Conservation (phyloP, 2,797 vertebrate genomes). For the Gobio occitaniae region DNA sequence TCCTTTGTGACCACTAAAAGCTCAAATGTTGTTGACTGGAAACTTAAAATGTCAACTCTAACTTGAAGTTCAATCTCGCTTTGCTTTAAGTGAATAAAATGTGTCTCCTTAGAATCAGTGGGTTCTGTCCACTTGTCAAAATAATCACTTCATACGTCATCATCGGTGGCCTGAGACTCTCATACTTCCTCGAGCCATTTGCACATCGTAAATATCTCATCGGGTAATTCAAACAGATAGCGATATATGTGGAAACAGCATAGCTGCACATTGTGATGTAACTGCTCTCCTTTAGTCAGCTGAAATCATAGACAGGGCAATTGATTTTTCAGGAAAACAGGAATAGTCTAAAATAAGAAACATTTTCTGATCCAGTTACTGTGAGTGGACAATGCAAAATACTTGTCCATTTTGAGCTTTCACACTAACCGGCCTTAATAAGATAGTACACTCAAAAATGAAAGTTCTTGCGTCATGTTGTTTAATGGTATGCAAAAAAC, state of each 20-base stretch:
- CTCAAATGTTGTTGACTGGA: slow-evolving; percentile 58
- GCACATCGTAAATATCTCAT: slow-evolving; percentile 56
- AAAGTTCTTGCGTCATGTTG: background rate
- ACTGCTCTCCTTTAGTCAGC: background rate
- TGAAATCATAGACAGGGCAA: slow-evolving; percentile 3
- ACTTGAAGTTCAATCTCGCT: slow-evolving; percentile 37
- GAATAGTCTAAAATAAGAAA: background rate
- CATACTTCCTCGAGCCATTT: slow-evolving; percentile 54
- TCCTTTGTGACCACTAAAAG: slow-evolving; percentile 59
- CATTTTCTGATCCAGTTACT: background rate
- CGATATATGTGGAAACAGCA: background rate
- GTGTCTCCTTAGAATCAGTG: slow-evolving; percentile 40
- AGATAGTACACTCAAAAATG: background rate
- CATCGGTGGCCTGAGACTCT: slow-evolving; percentile 56
- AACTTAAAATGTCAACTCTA: slow-evolving; percentile 56
- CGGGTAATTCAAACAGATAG: slow-evolving; percentile 41
- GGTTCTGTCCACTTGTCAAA: slow-evolving; percentile 35
- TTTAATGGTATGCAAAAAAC: background rate
- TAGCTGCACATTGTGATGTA: background rate
- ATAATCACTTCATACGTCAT: slow-evolving; percentile 58
- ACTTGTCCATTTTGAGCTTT: background rate
- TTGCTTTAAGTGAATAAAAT: slow-evolving; percentile 43
- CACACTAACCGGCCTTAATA: background rate
- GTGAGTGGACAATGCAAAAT: background rate
- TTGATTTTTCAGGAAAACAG: slow-evolving; percentile 5